A percentile compares a stretch with the other conserved stretches of the same genome.
These are phyloP conservation scores for Pristionchus exspectatus DNA, from an alignment of 2,888 invertebrate genomes.

Conservation along the genomic window DNA sequence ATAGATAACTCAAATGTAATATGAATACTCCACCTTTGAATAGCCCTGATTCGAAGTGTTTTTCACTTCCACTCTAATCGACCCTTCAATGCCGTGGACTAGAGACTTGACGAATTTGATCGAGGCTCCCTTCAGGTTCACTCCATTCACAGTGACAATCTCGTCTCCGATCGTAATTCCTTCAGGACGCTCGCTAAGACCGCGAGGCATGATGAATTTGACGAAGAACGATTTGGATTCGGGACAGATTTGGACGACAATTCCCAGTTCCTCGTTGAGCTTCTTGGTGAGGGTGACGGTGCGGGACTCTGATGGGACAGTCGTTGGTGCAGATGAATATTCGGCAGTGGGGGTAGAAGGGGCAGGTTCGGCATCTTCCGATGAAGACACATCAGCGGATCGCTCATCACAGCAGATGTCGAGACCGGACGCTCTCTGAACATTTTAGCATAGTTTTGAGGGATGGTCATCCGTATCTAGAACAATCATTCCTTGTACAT, in stretches of 20 bases:
- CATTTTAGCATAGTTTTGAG: too few species aligned
- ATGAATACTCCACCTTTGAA: too few species aligned
- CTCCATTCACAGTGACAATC: not conserved
- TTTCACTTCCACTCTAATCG: not conserved
- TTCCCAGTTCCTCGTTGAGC: not conserved
- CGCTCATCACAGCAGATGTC: not conserved
- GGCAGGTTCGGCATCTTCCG: not conserved
- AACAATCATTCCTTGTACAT: too few species aligned
- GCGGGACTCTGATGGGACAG: not conserved
- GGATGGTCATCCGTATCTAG: too few species aligned
- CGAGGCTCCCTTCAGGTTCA: not conserved
- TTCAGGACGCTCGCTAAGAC: not conserved
- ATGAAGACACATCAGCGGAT: not conserved
- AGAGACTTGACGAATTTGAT: not conserved
- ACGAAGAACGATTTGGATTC: not conserved
- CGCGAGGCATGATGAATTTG: not conserved
- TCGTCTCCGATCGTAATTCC: not conserved
- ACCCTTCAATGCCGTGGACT: not conserved
- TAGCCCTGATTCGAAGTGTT: not conserved
- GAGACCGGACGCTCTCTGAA: not conserved
- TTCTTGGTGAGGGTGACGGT: not conserved
- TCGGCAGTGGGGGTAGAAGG: too few species aligned
- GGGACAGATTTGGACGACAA: not conserved
- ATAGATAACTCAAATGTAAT: too few species aligned
- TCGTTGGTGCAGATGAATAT: too few species aligned